phyloP scores from a whole-genome alignment of 2,888 invertebrate genomes.

The Acanthosepion esculentum region DNA sequence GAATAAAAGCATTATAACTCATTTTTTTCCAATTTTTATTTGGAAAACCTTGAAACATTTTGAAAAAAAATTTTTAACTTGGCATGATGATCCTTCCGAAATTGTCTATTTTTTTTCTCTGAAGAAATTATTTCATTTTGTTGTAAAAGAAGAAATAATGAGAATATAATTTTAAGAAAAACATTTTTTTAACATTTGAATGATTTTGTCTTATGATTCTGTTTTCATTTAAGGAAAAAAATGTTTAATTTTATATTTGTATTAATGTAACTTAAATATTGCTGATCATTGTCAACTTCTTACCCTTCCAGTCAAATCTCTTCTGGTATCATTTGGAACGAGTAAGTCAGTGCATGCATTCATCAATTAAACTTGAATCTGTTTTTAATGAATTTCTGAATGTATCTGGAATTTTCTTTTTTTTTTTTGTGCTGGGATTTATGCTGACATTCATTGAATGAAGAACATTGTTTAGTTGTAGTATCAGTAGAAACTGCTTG shows the following conservation, averaged over 20 bases:
- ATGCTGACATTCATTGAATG: background rate
- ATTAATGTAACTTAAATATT: background rate
- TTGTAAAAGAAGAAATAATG: background rate
- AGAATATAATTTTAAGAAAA: too few species aligned
- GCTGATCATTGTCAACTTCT: conserved; percentile 41
- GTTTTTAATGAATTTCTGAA: conserved; percentile 34
- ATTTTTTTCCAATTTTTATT: background rate
- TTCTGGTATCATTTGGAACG: conserved; percentile 66
- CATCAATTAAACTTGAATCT: background rate
- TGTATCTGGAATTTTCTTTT: conserved; percentile 44
- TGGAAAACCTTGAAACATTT: background rate
- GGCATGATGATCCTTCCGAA: background rate
- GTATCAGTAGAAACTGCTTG: background rate
- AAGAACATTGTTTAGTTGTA: background rate
- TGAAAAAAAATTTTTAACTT: background rate
- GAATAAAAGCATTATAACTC: too few species aligned
- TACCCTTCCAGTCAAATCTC: conserved; percentile 63
- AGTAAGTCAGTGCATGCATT: conserved; percentile 59
- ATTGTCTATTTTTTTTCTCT: background rate
- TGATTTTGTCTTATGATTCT: background rate
- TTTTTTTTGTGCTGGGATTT: background rate
- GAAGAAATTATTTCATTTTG: background rate
- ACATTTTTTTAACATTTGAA: background rate
- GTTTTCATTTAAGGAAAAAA: background rate
- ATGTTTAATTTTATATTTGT: background rate